Evolutionary conservation across 2,888 invertebrate genomes (phyloP), one percentile per base, ranked within the genome.

Genomic region (Catocala sponsa): DNA sequence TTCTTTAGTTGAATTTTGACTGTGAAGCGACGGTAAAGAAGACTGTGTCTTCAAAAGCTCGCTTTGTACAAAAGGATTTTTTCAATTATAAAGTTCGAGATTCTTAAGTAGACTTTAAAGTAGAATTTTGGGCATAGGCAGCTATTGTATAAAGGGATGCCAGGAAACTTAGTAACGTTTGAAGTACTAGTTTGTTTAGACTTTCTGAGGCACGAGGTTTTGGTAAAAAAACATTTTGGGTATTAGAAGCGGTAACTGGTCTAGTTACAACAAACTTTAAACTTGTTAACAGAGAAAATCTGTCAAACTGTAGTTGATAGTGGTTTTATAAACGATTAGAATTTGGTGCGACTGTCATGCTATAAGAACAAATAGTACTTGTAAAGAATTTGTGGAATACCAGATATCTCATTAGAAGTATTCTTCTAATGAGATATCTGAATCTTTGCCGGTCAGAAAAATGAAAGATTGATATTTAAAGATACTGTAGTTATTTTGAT

Each of bases 61-160:
- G 42, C 7, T 33, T 42, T 7, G 32, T 44, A 54, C 46, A 48
- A 47, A 25, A 32, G 32, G 13, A 49, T 35, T 25, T 15, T 56
- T 2, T 6, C 32, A 6, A 5, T 42, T 43, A n/a, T 25, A 38
- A 46, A 43, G 15, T 58, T 41, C 6, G 25, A 41, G 25, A 42
- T 58, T 12, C 38, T 25, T 35, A 44, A 11, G 2, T 2, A 44
- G 15, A 15, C 38, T 48, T 12, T 33, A 50, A 13, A 25, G 41
- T 15, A 50, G 38, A 53, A 47, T 54, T 59, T 54, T 54, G 35
- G 32, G 56, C 35, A 7, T 52, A 58, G 51, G 15, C 15, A 13
- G 52, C 42, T 53, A 9, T 15, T 49, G 50, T 57, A 44, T n/a
- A 57, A 57, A 57, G 57, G 44, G 35, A 57, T 57, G 43, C 44